Evolutionary conservation across 2,888 invertebrate species (phyloP), one percentile per base, ranked within the genome.

Genomic region (Campopleginae sp.): DNA sequence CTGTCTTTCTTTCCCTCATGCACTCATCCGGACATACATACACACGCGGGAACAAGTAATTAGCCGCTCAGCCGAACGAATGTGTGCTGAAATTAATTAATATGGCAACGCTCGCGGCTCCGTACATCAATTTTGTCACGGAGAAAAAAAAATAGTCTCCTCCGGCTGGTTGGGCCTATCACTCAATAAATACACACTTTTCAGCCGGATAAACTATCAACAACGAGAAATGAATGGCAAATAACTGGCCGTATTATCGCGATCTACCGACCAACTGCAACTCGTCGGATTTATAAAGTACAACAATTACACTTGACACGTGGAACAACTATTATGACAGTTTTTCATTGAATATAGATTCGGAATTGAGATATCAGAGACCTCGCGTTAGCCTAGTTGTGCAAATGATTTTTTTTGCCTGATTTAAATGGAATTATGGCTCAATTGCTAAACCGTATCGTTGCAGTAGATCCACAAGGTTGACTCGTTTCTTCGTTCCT

Each of bases 241-340:
- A 76, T 70, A 86, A 86, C 82, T 86, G 86, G 86, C 86, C 86
- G 75, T 83, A 76, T 79, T 75, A 82, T 66, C 72, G 46, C 27
- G 58, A 76, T 82, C 75, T 84, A 80, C 71, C 44, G 65, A 80
- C 80, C 80, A 84, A 42, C 65, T 65, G 42, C n/a, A 65, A 38
- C 42, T 38, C 38, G 65, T 79, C n/a, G 63, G 75, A 58, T 84
- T 76, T 76, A 80, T 71, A 77, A 71, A 71, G 46, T 76, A 84
- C 71, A 76, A 58, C 54, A 63, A 76, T 71, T 80, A 80, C 80
- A 58, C 58, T 80, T 84, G 63, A 80, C 80, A 80, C 76, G 51
- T 42, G 44, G 71, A 72, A 71, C 74, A 72, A 76, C 65, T 84
- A 84, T 72, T 76, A 58, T 76, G 76, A 80, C 70, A 68, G 33